Evolutionary conservation across 2,888 invertebrate genomes (phyloP).

Genomic region (Stramonita haemastoma): DNA sequence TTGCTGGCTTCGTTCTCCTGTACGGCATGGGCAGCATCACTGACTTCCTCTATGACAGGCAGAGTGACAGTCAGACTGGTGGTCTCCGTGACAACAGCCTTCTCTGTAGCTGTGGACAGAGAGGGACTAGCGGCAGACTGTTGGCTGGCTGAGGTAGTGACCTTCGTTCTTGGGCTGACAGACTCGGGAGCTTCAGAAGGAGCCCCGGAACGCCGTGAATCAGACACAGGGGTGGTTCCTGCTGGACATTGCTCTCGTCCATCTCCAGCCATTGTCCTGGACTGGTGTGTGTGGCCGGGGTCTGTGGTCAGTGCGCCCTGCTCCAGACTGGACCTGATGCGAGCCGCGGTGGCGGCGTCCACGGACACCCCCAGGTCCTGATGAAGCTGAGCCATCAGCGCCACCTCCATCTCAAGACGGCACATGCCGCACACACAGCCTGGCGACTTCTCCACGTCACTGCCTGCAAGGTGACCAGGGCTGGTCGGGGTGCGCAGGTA

Average conservation of each 20-base stretch:
- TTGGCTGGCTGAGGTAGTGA: not conserved
- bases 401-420: slow-evolving; percentile 61
- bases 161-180: not conserved
- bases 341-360: slow-evolving; percentile 19
- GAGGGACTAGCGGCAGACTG: not conserved
- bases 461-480: not conserved
- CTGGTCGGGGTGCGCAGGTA: slow-evolving; percentile 55
- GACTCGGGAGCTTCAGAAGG: not conserved
- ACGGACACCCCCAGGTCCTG: slow-evolving; percentile 22
- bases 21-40: not conserved
- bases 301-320: not conserved
- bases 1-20: not conserved
- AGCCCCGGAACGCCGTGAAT: not conserved
- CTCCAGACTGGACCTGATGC: slow-evolving; percentile 20
- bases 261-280: too few species aligned
- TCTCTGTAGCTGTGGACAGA: not conserved
- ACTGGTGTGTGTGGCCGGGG: not conserved
- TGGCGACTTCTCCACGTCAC: slow-evolving; percentile 37
- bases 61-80: slow-evolving; percentile 35
- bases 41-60: slow-evolving; percentile 27
- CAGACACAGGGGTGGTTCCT: slow-evolving; percentile 12
- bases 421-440: slow-evolving; percentile 64
- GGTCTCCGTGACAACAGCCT: not conserved
- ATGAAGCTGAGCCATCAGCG: slow-evolving; percentile 52
- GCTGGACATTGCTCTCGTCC: not conserved